Evolutionary conservation across 1,140 invertebrate genomes (phyloP).

Genomic region (Gryllus bimaculatus): DNA sequence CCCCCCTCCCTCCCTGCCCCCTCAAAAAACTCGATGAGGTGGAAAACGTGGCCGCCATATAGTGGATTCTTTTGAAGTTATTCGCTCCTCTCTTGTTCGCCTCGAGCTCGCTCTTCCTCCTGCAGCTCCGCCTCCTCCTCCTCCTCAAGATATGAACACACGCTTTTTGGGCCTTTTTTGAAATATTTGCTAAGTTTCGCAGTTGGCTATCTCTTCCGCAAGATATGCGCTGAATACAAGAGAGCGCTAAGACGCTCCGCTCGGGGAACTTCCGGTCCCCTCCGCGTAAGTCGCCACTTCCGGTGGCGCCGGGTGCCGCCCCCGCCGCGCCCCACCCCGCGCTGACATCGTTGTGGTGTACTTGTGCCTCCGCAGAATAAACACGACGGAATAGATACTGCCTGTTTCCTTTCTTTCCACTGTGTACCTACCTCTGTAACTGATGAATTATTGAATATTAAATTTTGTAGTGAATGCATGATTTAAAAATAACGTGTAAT

Average conservation of each 20-base stretch:
- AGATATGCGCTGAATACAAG: constrained; percentile 2
- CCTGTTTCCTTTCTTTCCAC: no score
- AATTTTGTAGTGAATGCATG: no score
- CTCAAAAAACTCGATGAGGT: constrained; percentile 7
- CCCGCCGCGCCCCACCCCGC: no score
- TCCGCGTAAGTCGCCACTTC: background rate
- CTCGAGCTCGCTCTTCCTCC: background rate
- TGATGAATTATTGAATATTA: no score
- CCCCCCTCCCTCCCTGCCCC: background rate
- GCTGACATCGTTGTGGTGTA: no score
- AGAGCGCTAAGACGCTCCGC: background rate
- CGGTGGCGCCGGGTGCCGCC: background rate
- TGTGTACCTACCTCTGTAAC: no score
- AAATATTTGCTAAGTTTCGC: constrained; percentile 11
- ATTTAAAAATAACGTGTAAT: no score
- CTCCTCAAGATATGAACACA: background rate
- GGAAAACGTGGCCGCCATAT: constrained; percentile 14
- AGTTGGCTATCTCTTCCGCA: constrained; percentile 8
- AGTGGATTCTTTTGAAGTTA: constrained; percentile 19
- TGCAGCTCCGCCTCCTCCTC: background rate
- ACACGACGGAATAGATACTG: no score
- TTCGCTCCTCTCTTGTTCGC: constrained; percentile 3
- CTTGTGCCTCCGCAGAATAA: no score
- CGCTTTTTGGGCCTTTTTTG: background rate
- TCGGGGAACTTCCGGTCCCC: background rate